Evolutionary conservation across 1,140 invertebrate genomes (phyloP).

Genomic region (Lordiphosa stackelbergi): DNA sequence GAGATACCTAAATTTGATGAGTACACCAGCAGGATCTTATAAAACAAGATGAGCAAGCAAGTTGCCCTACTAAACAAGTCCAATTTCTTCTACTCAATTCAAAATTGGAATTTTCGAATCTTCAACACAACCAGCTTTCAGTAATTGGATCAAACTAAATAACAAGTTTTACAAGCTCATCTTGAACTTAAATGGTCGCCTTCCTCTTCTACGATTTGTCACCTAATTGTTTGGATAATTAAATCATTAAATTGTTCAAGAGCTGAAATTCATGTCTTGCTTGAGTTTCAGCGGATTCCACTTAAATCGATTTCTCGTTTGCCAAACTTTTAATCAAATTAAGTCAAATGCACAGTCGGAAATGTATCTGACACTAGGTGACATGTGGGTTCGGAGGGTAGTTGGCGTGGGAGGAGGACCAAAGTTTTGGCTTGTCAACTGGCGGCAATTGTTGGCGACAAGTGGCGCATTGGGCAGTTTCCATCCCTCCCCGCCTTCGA

Average conservation of each 20-base stretch:
- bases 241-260: constrained; percentile 61
- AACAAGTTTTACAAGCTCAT: not conserved
- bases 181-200: not conserved
- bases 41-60: too few relatives aligned
- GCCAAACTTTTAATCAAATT: constrained; percentile 73
- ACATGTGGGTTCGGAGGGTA: constrained; percentile 39
- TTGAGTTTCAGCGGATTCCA: constrained; percentile 22
- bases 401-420: not conserved
- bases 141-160: not conserved
- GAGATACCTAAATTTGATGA: too few relatives aligned
- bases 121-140: too few relatives aligned
- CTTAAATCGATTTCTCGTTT: constrained; percentile 51
- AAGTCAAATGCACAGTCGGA: constrained; percentile 61
- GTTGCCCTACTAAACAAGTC: too few relatives aligned
- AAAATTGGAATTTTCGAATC: too few relatives aligned
- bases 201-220: constrained; percentile 47
- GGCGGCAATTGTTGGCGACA: constrained; percentile 57
- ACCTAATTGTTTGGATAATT: constrained; percentile 63
- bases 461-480: constrained; percentile 57
- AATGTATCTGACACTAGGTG: constrained; percentile 64
- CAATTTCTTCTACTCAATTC: too few relatives aligned
- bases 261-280: constrained; percentile 31
- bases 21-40: too few relatives aligned
- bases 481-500: not conserved
- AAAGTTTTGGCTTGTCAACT: constrained; percentile 58